phyloP scores from a whole-genome alignment of 1,140 invertebrate genomes.

The Drosophila funebris region DNA sequence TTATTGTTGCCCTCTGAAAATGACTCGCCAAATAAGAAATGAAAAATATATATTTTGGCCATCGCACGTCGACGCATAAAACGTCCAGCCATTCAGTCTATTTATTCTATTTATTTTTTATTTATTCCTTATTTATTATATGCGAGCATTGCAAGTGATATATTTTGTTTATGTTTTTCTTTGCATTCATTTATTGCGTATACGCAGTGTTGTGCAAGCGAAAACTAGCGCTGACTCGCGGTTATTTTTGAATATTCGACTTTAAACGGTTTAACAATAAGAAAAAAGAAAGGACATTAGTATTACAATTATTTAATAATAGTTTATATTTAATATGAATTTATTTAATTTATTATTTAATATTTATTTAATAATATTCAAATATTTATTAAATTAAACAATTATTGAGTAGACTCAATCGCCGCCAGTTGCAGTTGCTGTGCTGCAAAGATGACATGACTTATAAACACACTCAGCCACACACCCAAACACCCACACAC shows the following conservation, averaged over 20 bases:
- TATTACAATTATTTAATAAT: no score
- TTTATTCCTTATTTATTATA: conserved; percentile 14
- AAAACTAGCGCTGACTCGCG: not conserved
- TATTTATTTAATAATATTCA: no score
- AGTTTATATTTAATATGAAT: no score
- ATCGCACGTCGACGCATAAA: conserved; percentile 44
- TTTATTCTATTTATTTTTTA: conserved; percentile 36
- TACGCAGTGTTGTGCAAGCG: conserved; percentile 11
- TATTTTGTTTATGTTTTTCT: conserved; percentile 44
- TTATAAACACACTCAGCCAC: not conserved
- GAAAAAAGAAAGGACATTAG: no score
- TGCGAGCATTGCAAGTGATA: conserved; percentile 34
- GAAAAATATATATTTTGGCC: conserved; percentile 70
- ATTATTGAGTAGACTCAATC: not conserved
- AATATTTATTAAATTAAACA: no score
- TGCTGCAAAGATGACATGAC: not conserved
- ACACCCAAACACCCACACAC: not conserved
- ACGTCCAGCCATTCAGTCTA: conserved; percentile 3
- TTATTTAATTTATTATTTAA: no score
- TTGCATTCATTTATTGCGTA: not conserved
- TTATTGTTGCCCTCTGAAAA: conserved; percentile 77
- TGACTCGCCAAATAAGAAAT: conserved; percentile 76
- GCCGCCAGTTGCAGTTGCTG: conserved; percentile 3
- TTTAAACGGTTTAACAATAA: no score
- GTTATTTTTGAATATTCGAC: no score